Base-by-base conservation (phyloP, 2,797 vertebrate species). In the Falco biarmicus region DNA sequence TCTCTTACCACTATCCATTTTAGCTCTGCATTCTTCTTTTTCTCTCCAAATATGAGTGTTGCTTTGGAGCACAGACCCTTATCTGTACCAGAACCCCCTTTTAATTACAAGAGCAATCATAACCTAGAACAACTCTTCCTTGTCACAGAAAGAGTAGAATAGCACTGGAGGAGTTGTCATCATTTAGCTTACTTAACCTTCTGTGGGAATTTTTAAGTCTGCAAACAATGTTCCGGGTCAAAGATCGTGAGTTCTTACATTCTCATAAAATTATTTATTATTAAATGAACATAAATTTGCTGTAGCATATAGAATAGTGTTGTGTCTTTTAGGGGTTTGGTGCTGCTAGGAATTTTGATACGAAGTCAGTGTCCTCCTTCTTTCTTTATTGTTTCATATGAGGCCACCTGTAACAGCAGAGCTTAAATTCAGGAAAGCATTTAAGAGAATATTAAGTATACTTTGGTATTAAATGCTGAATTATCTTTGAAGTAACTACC, bases 401-500 rank as follows among this genome's bases (percentile, higher is more conserved):
- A 47, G 25, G 50, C 70, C 37, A 81, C 48, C 54, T 87, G 29
- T 89, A 86, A 84, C 41, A 75, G 54, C 34, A 70, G 66, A 85
- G 60, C n/a, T 85, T 34, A 71, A 95, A 85, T 84, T 93, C 53
- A 61, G 25, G 34, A 79, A 91, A 86, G 29, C 15, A 56, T 75
- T 95, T 92, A 69, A 24, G 53, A 92, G 64, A 87, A 59, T 59
- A 76, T 53, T 92, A 71, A 60, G 41, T 70, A 64, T 47, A 74
- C 25, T 74, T 66, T 68, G n/a, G 19, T 89, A 53, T 70, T 78
- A 88, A 75, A 87, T 83, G 37, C 25, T 13, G 24, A 92, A 75
- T 77, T 92, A 86, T 92, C 47, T 87, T 93, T 87, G 82, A 89
- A 92, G 60, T 87, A 89, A 50, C 26, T 29, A 53, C 47, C 64